Base-by-base conservation (phyloP, 2,888 invertebrate genomes). In the Stomorhina lunata region DNA sequence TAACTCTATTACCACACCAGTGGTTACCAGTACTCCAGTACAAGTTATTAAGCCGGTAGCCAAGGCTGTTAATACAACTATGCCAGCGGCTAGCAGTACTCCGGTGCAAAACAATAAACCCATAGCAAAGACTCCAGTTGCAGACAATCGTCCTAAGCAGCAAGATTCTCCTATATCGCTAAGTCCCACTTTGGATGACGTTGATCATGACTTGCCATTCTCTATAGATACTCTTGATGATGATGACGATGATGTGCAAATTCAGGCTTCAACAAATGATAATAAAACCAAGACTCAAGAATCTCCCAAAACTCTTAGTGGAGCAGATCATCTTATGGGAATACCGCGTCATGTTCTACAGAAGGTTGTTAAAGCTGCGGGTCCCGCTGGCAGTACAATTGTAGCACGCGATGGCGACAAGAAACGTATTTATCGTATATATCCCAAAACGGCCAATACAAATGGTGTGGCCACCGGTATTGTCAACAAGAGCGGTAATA, bases 311-410 rank as follows among this genome's bases (percentile, higher is more conserved):
- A 12, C 12, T 15, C 4, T 15, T 27, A n/a, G 1, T 6, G 25
- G 1, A n/a, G 53, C n/a, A 40, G 50, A 57, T 0, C 27, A 65
- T 27, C 3, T 43, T 15, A 12, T 48, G 10, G 75, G 75, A 15
- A 40, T 82, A 7, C 69, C 78, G 40, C 40, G 65, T 22, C 69
- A 84, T 55, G 0, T 86, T 66, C 57, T 84, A 48, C 73, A 85
- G 12, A 85, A 85, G 48, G 81, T 86, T 1, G 78, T 84, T 3
- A 86, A 85, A 71, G 71, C 85, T 17, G 66, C 69, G 4, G 83
- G 73, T 0, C 12, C 65, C 4, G 32, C 20, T 37, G 32, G 65
- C 7, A 50, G 73, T 12, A 61, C 80, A 7, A 77, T 81, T 22
- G 72, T 75, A 7, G 32, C 78, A 1, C 69, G 69, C 1, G 83